Conservation (phyloP, 2,888 invertebrate species). For the Neoascia interrupta region DNA sequence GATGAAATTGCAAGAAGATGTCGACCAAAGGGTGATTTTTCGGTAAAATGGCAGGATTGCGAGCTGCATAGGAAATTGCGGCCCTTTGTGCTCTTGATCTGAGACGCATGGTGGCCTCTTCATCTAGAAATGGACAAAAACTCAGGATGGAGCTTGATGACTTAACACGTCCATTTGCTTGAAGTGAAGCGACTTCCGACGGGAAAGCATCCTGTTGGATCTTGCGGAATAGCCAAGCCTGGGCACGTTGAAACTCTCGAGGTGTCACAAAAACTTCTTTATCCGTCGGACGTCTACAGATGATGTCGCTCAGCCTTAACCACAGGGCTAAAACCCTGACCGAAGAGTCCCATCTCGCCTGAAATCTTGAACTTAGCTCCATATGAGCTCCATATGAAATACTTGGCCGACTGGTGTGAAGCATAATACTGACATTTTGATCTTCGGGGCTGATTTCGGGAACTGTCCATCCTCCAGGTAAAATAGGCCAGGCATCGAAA, state of each 20-base stretch:
- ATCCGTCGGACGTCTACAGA: too few species aligned
- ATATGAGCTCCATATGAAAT: too few species aligned
- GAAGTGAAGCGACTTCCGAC: neutral
- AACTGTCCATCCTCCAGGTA: neutral
- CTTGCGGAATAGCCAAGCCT: neutral
- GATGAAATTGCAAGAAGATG: neutral
- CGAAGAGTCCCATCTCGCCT: neutral
- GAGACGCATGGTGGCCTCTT: constrained; percentile 4
- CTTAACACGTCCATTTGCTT: neutral
- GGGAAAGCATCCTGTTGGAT: constrained; percentile 6
- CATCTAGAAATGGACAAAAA: constrained; percentile 8
- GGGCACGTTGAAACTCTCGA: neutral
- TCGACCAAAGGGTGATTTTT: neutral
- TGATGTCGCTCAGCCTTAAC: constrained; percentile 1
- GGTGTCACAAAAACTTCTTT: too few species aligned
- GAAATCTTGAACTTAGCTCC: neutral
- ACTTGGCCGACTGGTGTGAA: neutral
- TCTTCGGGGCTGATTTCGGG: neutral
- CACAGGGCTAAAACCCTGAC: neutral
- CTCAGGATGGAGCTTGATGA: neutral
- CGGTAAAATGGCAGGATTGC: neutral
- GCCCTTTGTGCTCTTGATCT: neutral
- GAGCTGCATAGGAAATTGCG: neutral
- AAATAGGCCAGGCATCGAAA: neutral
- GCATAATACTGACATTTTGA: too few species aligned